These are phyloP conservation scores for Drosophila aff. DNA, from an alignment of 1,140 invertebrate genomes.

Conservation along the genomic window DNA sequence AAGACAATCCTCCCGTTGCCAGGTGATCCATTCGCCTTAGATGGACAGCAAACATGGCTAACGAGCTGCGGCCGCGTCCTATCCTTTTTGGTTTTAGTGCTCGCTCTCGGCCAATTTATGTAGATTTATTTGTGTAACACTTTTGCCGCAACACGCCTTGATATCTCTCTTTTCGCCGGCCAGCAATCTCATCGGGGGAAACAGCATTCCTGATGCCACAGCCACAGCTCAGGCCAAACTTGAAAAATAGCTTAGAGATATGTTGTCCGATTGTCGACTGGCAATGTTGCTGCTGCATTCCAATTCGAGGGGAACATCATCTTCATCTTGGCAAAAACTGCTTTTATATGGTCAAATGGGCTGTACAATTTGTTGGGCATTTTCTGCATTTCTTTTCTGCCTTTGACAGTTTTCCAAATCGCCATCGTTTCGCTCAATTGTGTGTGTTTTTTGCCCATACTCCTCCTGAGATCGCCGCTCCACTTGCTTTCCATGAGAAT, in stretches of 20 bases:
- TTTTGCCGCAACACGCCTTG: conserved; percentile 55
- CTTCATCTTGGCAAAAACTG: conserved; percentile 19
- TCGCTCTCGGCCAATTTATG: conserved; percentile 63
- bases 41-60: conserved; percentile 57
- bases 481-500: conserved; percentile 59
- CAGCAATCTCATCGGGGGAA: conserved; percentile 22
- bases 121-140: conserved; percentile 81
- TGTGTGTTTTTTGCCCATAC: neutral
- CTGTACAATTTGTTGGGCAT: conserved; percentile 41
- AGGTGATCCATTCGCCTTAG: conserved; percentile 23
- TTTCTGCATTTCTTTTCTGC: conserved; percentile 36
- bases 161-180: conserved; percentile 61
- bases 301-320: conserved; percentile 43
- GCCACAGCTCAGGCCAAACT: conserved; percentile 40
- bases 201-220: conserved; percentile 69
- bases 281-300: conserved; percentile 41
- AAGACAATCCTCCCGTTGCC: neutral
- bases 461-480: conserved; percentile 18
- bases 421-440: conserved; percentile 27
- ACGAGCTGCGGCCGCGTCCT: conserved; percentile 51
- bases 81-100: conserved; percentile 7
- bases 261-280: conserved; percentile 20
- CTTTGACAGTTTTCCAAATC: conserved; percentile 42
- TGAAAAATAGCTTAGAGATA: conserved; percentile 63
- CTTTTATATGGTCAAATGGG: conserved; percentile 49